These are phyloP conservation scores for Nymphalis io DNA, from an alignment of 1,140 invertebrate species.

Conservation along the genomic window DNA sequence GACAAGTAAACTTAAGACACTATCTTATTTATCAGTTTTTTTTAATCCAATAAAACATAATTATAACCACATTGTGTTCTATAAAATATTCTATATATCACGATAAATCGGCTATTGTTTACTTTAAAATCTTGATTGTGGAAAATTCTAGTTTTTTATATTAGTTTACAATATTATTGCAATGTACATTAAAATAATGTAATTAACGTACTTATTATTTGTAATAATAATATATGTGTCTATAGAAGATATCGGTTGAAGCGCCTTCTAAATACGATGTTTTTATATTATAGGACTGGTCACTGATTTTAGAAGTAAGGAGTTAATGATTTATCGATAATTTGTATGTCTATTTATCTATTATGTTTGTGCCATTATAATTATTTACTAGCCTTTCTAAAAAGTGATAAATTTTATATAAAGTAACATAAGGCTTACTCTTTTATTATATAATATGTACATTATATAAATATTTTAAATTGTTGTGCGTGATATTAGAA, in stretches of 20 bases:
- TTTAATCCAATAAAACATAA: not conserved
- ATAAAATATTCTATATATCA: not conserved
- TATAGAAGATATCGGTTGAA: conserved; percentile 24
- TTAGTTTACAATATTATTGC: conserved; percentile 20
- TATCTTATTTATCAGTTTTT: not conserved
- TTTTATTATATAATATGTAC: conserved; percentile 26
- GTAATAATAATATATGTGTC: conserved; percentile 14
- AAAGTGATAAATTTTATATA: conserved; percentile 32
- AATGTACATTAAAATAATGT: conserved; percentile 15
- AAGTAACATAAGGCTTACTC: conserved; percentile 21
- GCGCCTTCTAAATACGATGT: conserved; percentile 33
- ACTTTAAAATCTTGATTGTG: conserved; percentile 8
- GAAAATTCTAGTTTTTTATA: conserved; percentile 16
- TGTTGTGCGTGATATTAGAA: conserved; percentile 26
- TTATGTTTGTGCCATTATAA: conserved; percentile 35
- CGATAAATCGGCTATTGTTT: not conserved
- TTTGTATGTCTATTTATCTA: conserved; percentile 24
- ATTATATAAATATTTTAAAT: conserved; percentile 17
- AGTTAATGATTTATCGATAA: conserved; percentile 27
- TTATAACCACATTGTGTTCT: conserved; percentile 4
- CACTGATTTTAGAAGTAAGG: conserved; percentile 37
- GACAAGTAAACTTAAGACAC: not conserved
- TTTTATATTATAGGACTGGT: conserved; percentile 28
- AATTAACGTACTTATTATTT: conserved; percentile 23
- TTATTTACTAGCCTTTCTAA: conserved; percentile 33